phyloP scores from a whole-genome alignment of 2,113 vertebrate genomes.

The Scalopus aquaticus region DNA sequence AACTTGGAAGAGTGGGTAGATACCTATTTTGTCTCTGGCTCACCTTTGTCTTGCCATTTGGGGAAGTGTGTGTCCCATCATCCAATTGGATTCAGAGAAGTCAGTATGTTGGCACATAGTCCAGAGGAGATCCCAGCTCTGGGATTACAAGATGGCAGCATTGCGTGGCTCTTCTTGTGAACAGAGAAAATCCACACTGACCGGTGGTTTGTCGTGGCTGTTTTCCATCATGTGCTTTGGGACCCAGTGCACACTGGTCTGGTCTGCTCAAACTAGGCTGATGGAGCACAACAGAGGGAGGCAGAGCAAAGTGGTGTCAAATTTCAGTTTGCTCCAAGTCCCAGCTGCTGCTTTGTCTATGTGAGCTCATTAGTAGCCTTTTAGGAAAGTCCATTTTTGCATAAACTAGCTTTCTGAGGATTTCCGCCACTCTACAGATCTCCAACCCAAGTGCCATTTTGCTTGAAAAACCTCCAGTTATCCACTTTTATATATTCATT shows the following conservation, averaged over 20 bases:
- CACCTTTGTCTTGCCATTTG: not conserved
- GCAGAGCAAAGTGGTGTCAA: not conserved
- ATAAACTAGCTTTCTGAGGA: not conserved
- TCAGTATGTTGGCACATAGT: not conserved
- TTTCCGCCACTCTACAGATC: not conserved
- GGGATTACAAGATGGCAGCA: not conserved
- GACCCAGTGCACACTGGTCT: not conserved
- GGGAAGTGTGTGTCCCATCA: not conserved
- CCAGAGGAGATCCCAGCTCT: not conserved
- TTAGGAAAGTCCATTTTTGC: not conserved
- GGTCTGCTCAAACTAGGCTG: not conserved
- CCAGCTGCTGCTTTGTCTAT: not conserved
- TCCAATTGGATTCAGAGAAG: not conserved
- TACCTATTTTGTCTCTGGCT: not conserved
- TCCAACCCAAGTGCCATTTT: not conserved
- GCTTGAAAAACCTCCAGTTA: not conserved
- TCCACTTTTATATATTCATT: not conserved
- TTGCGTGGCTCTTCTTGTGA: not conserved
- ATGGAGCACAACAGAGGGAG: rapidly evolving
- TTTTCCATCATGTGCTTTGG: not conserved
- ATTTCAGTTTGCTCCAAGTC: not conserved
- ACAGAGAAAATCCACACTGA: not conserved
- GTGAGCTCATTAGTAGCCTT: not conserved
- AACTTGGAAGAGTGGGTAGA: not conserved
- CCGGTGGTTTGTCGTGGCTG: not conserved